A percentile compares a stretch with the other conserved stretches of the same genome.
Conservation (phyloP, 2,888 invertebrate genomes). For the Hypercompe scribonia region DNA sequence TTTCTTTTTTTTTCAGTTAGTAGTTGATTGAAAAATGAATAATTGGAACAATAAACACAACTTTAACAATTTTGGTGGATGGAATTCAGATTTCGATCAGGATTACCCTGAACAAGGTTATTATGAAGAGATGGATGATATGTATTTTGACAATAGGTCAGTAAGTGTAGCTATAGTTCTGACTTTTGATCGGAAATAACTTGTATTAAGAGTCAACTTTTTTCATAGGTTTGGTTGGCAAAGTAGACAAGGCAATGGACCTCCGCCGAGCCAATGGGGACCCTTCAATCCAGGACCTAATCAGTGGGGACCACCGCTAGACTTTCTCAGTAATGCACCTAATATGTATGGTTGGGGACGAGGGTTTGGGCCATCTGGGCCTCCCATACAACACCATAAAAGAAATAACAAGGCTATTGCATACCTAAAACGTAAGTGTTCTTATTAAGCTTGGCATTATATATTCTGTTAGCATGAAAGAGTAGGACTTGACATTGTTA, state of each 20-base stretch:
- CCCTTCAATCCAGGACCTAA: constrained; percentile 6
- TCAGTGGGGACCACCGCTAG: constrained; percentile 15
- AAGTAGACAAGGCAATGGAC: not conserved
- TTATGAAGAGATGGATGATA: constrained; percentile 13
- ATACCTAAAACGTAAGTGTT: constrained; percentile 65
- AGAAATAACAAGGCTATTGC: constrained; percentile 39
- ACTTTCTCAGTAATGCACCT: constrained; percentile 21
- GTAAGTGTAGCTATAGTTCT: not conserved
- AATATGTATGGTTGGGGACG: constrained; percentile 46
- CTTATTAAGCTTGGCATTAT: not conserved
- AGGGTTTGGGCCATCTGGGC: constrained; percentile 63
- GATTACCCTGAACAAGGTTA: not conserved
- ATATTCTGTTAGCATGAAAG: not conserved
- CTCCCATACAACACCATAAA: constrained; percentile 36
- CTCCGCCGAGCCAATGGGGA: constrained; percentile 6
- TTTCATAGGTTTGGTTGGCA: constrained; percentile 10
- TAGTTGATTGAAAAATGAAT: not conserved
- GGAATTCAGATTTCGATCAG: constrained; percentile 6
- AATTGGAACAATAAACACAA: not conserved
- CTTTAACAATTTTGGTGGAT: constrained; percentile 4
- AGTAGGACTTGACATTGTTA: not conserved
- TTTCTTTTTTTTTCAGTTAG: not conserved
- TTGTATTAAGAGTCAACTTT: not conserved
- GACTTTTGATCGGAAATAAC: not conserved
- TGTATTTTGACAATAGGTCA: constrained; percentile 1